Evolutionary conservation across 2,888 invertebrate species (phyloP), one percentile per base, ranked within the genome.

Genomic region (Tipula lateralis): DNA sequence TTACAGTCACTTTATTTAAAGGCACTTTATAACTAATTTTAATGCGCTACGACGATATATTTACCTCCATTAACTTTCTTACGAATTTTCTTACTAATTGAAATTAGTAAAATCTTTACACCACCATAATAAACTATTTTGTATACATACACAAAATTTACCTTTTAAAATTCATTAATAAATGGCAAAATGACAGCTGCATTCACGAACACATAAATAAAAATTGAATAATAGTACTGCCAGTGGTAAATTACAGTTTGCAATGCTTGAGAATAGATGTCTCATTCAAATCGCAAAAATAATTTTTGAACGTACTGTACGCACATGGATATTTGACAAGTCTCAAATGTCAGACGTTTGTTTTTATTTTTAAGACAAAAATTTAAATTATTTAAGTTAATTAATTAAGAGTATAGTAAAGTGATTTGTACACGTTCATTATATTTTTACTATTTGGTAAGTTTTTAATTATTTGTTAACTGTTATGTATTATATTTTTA

Each of bases 181-280:
- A 39, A 50, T 66, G 66, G 66, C 24, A 66, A 66, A 66, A 24
- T 66, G 66, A 66, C 66, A 66, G 66, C 66, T 66, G 66, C 66
- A 66, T 66, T 50, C 7, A 24, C 66, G 9, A 66, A 24, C 1
- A 66, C 24, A 24, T 9, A 24, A 24, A 66, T 16, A 50, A 50
- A n/a, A n/a, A n/a, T n/a, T 39, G 39, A 13, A 39, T 13, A n/a
- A 9, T 66, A 66, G 66, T 19, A 24, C 24, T 66, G 12, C 66
- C 66, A 7, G 66, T 24, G 24, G 7, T 6, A 24, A 66, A 66
- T 66, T 24, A 24, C 9, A 19, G 24, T 19, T 24, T 24, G 3
- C 12, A 12, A 24, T 66, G 66, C 66, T 66, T 3, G 9, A 3
- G 2, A 1, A 19, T 66, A 66, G 66, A 66, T 66, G 66, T 24